These are phyloP conservation scores for Eulemur mongoz DNA, from an alignment of 2,797 vertebrate genomes.

Conservation along the genomic window DNA sequence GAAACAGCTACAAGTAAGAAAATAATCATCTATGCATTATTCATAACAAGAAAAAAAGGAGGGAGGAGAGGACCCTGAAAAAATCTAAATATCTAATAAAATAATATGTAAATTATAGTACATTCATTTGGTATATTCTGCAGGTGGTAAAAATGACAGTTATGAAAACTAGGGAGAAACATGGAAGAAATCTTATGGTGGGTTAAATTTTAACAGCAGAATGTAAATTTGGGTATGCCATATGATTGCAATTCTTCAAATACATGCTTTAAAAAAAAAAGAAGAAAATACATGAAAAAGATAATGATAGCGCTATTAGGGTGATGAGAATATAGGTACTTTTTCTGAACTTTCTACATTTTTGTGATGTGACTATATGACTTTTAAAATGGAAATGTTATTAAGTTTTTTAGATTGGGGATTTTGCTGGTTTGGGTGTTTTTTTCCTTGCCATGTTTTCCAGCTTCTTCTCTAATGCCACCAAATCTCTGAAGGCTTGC, in stretches of 20 bases:
- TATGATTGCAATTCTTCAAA: slow-evolving; percentile 34
- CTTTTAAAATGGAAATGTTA: slow-evolving; percentile 22
- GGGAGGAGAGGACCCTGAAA: background rate
- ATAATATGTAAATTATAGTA: background rate
- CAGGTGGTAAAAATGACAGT: slow-evolving; percentile 32
- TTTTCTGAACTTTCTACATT: slow-evolving; percentile 24
- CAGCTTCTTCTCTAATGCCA: background rate
- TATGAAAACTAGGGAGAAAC: slow-evolving; percentile 33
- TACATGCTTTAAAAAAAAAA: background rate
- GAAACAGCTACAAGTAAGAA: slow-evolving; percentile 36
- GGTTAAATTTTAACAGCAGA: slow-evolving; percentile 33
- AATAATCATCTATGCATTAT: background rate
- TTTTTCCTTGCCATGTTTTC: background rate
- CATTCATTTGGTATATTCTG: slow-evolving; percentile 19
- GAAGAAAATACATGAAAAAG: slow-evolving; percentile 34
- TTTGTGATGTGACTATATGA: slow-evolving; percentile 21
- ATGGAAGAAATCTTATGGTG: background rate
- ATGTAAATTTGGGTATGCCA: background rate
- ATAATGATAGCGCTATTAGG: background rate
- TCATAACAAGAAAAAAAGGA: background rate
- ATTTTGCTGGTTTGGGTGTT: background rate
- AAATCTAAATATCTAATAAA: slow-evolving; percentile 33
- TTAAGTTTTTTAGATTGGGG: background rate
- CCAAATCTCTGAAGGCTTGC: background rate
- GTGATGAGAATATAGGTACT: background rate